Evolutionary conservation across 1,140 invertebrate species (phyloP), one percentile per base, ranked within the genome.

Genomic region (Adelges cooleyi): DNA sequence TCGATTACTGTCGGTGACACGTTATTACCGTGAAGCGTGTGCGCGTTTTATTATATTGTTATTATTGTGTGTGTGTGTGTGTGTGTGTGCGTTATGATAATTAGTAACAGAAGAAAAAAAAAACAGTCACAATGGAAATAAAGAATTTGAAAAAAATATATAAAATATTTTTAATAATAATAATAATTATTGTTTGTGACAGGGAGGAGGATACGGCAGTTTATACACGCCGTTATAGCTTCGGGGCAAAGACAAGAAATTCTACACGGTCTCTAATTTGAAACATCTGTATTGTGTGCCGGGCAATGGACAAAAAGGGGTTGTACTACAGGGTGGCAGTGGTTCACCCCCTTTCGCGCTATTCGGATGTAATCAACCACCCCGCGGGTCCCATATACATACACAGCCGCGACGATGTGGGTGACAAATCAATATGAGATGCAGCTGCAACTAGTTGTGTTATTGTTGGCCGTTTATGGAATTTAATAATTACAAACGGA

Each of bases 261-360:
- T 15, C 5, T 15, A 42, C n/a, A 11, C 40, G 40, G 9, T 53
- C 27, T 53, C 18, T 22, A 38, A 53, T 53, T 38, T 33, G 33
- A 20, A 53, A 53, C 51, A 38, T 53, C 51, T 53, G 51, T 53
- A 53, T 38, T 38, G 29, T 33, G 20, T 40, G 36, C 18, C 53
- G 53, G 36, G 13, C 36, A 38, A 33, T 11, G 36, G n/a, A 56
- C 40, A 40, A 56, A n/a, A 56, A 56, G 53, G 53, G 53, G 53
- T n/a, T 56, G 53, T 25, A 29, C 23, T 29, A 29, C 22, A n/a
- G 36, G 5, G 29, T 11, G 53, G n/a, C 25, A 40, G 38, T 42
- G 36, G 25, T 56, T 27, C n/a, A n/a, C 42, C 53, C 53, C 53
- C 36, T 56, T 56, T 42, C 40, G 29, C 29, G 29, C 53, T n/a